These are phyloP conservation scores for Dysidea cf. avara DNA, from an alignment of 37 sponge, comb jelly and placozoan genomes.

Conservation along the genomic window DNA sequence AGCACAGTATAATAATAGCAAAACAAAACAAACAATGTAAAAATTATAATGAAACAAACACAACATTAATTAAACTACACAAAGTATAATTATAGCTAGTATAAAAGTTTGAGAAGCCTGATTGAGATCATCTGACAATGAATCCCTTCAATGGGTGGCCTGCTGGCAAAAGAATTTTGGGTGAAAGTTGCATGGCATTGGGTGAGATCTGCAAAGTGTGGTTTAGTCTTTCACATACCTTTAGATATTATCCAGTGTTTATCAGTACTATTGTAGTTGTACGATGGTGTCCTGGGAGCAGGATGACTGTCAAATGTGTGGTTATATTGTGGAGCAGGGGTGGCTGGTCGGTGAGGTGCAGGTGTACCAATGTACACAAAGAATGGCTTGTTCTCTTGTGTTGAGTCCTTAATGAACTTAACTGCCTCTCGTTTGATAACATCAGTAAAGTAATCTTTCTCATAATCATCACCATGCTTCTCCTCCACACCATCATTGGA, in stretches of 20 bases:
- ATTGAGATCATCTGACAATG: no score
- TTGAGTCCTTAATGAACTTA: conserved; percentile 60
- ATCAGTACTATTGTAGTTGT: conserved; percentile 38
- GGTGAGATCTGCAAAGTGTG: no score
- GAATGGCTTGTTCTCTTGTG: conserved; percentile 54
- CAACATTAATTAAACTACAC: no score
- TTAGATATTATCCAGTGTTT: conserved; percentile 87
- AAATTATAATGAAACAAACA: no score
- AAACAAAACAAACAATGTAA: no score
- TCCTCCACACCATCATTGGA: conserved; percentile 77
- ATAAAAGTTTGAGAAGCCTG: no score
- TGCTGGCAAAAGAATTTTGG: no score
- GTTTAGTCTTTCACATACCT: no score
- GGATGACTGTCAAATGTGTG: conserved; percentile 39
- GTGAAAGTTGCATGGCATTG: no score
- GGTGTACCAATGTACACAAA: conserved; percentile 81
- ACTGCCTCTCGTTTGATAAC: conserved; percentile 64
- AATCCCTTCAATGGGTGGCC: no score
- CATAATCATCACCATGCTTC: conserved; percentile 70
- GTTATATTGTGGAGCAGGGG: conserved; percentile 83
- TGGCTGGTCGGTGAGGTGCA: conserved; percentile 82
- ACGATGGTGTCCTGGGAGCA: conserved; percentile 77
- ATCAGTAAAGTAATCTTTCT: conserved; percentile 85
- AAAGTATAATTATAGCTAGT: no score
- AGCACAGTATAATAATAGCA: no score